Conservation (phyloP, 2,797 vertebrate genomes). For the Acanthurus tractus region DNA sequence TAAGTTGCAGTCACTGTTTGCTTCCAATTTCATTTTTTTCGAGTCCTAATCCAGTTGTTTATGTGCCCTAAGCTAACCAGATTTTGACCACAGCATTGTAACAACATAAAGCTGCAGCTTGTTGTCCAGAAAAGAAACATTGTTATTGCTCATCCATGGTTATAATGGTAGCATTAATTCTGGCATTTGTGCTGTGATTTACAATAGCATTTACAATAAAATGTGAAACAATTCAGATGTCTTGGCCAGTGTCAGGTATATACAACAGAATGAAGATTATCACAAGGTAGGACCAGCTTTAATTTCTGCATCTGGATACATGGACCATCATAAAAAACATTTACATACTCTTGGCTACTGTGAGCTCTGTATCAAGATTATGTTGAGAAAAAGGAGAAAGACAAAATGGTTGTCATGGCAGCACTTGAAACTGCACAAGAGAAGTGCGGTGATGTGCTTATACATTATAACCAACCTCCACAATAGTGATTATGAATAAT, state of each 20-base stretch:
- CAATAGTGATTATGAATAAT: not conserved
- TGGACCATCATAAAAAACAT: not conserved
- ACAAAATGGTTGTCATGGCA: conserved; percentile 54
- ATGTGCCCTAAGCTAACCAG: too few species aligned
- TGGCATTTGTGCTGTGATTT: not conserved
- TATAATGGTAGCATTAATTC: too few species aligned
- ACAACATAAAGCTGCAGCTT: too few species aligned
- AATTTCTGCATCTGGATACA: not conserved
- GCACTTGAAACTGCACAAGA: conserved; percentile 28
- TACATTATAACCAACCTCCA: conserved; percentile 5
- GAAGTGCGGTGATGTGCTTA: conserved; percentile 13
- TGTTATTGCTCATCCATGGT: too few species aligned
- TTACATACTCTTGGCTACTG: not conserved
- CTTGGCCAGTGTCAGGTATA: too few species aligned
- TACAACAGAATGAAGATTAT: not conserved
- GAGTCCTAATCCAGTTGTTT: too few species aligned
- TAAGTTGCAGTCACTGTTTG: too few species aligned
- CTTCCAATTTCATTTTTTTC: too few species aligned
- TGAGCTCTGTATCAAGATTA: not conserved
- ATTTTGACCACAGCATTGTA: too few species aligned
- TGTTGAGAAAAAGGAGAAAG: not conserved
- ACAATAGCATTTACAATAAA: too few species aligned
- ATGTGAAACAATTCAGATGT: too few species aligned
- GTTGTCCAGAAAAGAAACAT: too few species aligned
- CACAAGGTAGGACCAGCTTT: not conserved